Conservation (phyloP, 2,113 vertebrate species). For the Gobio gobio region DNA sequence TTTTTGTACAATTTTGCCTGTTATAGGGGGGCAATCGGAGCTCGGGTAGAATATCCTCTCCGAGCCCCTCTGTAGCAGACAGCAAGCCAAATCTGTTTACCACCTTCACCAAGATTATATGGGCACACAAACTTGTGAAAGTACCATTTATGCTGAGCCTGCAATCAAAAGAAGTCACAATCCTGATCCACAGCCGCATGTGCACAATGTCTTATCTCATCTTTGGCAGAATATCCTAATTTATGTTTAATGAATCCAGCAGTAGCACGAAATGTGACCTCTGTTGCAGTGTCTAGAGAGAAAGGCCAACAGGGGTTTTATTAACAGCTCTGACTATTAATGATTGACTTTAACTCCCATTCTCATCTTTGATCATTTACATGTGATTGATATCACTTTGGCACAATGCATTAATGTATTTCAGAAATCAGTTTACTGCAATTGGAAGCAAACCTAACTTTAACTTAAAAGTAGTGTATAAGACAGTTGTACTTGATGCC, state of each 20-base stretch:
- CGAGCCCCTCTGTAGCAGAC: too few relatives aligned
- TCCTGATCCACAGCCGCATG: neutral
- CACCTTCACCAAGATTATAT: too few relatives aligned
- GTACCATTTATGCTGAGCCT: neutral
- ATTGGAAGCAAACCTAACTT: neutral
- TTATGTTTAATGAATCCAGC: neutral
- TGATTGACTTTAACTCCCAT: neutral
- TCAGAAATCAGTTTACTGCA: too few relatives aligned
- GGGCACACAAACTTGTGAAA: too few relatives aligned
- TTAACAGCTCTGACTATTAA: neutral
- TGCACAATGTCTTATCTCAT: conserved; percentile 17
- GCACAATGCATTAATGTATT: neutral
- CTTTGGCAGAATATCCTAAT: conserved; percentile 26
- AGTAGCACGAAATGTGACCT: neutral
- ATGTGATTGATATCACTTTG: neutral
- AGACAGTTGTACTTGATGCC: neutral
- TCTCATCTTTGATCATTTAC: neutral
- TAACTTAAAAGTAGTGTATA: neutral
- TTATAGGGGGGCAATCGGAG: too few relatives aligned
- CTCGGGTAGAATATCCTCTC: too few relatives aligned
- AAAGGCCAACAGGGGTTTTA: neutral
- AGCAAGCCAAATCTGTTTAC: too few relatives aligned
- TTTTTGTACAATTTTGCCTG: too few relatives aligned
- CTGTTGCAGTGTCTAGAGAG: neutral
- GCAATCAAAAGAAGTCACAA: neutral